phyloP scores from a whole-genome alignment of 2,888 invertebrate species.

The Phyllotreta striolata region DNA sequence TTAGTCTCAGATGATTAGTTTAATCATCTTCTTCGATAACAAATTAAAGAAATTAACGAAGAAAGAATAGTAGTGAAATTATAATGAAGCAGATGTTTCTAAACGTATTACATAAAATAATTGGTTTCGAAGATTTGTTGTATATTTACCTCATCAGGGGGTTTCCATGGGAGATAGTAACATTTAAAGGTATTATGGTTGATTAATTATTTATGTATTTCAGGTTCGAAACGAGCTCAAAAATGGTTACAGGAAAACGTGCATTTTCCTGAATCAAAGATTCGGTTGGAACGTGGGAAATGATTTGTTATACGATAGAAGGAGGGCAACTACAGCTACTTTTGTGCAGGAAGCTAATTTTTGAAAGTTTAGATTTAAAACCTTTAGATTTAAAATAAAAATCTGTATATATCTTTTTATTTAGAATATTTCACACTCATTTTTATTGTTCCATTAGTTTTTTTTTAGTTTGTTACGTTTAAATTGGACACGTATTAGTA shows the following conservation, averaged over 20 bases:
- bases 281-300: conserved; percentile 42
- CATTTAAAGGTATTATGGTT: neutral
- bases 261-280: conserved; percentile 44
- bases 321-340: conserved; percentile 47
- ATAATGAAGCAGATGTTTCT: too few relatives aligned
- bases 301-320: conserved; percentile 36
- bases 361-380: neutral
- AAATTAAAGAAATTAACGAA: too few relatives aligned
- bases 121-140: neutral
- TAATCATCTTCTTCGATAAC: neutral
- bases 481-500: too few relatives aligned
- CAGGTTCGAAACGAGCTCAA: conserved; percentile 51
- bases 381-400: too few relatives aligned
- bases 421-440: too few relatives aligned
- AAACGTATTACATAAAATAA: neutral
- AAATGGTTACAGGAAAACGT: conserved; percentile 48
- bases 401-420: neutral
- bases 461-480: too few relatives aligned
- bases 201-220: conserved; percentile 29
- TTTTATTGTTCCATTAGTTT: too few relatives aligned
- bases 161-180: too few relatives aligned
- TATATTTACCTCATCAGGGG: too few relatives aligned
- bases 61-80: too few relatives aligned
- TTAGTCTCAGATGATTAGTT: neutral
- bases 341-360: conserved; percentile 37